Base-by-base conservation (phyloP, 2,888 invertebrate species). In the Leuctra nigra region DNA sequence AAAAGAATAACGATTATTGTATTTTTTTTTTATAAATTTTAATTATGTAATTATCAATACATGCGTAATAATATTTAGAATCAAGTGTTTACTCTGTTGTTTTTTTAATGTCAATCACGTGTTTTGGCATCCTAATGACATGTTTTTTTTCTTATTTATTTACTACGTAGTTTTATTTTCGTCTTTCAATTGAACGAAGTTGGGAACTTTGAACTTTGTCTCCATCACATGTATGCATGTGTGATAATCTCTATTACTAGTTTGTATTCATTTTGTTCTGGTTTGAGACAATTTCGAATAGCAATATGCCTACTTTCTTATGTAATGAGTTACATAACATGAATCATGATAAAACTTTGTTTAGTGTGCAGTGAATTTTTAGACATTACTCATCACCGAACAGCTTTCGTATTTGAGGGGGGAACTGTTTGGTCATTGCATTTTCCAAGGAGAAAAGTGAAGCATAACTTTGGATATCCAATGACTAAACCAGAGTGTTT, bases 391-490 rank as follows among this genome's bases (percentile, higher is more conserved):
- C n/a, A n/a, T n/a, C n/a, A n/a, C n/a, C n/a, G n/a, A n/a, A n/a
- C n/a, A n/a, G n/a, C n/a, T n/a, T n/a, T n/a, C n/a, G n/a, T n/a
- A n/a, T n/a, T n/a, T n/a, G n/a, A n/a, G n/a, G n/a, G n/a, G n/a
- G n/a, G n/a, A n/a, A n/a, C n/a, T n/a, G n/a, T n/a, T n/a, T n/a
- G n/a, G n/a, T n/a, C n/a, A n/a, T n/a, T n/a, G n/a, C n/a, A n/a
- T n/a, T n/a, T n/a, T n/a, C n/a, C n/a, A n/a, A n/a, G 50, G 50
- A 50, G 50, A 50, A 33, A 50, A 35, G 50, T 35, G 7, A 35
- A 18, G n/a, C n/a, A 50, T 50, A 50, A 16, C 22, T 50, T 50
- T 50, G 50, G 50, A 50, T 50, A 33, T 50, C 50, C 50, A 35
- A 50, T 50, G 50, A 18, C 36, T 50, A 20, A 20, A 11, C 35